Evolutionary conservation across 2,888 invertebrate genomes (phyloP).

Genomic region (Caenorhabditis sp.): DNA sequence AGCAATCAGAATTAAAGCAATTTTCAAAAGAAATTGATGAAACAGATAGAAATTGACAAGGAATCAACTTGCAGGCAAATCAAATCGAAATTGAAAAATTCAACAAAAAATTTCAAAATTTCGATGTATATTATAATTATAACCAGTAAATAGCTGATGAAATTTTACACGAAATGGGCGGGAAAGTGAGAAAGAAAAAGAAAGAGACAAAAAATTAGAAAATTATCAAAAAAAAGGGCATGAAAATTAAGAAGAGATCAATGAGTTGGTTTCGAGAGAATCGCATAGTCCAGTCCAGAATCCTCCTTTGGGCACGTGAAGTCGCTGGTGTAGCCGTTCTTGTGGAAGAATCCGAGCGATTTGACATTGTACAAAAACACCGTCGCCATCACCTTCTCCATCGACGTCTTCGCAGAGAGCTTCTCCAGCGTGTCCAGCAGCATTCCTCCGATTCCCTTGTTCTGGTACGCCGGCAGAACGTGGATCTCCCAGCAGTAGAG

Average conservation of each 20-base stretch:
- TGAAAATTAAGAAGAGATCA: background rate
- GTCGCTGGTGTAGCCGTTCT: slow-evolving; percentile 75
- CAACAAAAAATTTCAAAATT: too few relatives aligned
- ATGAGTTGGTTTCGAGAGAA: slow-evolving; percentile 48
- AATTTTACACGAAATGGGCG: too few relatives aligned
- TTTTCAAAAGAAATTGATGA: too few relatives aligned
- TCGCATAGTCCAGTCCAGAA: slow-evolving; percentile 69
- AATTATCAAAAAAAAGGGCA: background rate
- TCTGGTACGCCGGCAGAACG: slow-evolving; percentile 87
- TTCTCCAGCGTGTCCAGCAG: slow-evolving; percentile 90
- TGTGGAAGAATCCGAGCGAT: slow-evolving; percentile 79
- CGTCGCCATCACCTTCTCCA: slow-evolving; percentile 80
- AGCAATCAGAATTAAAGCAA: background rate
- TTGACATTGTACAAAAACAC: slow-evolving; percentile 77
- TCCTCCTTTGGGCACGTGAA: slow-evolving; percentile 68
- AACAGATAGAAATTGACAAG: too few relatives aligned
- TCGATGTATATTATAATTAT: too few relatives aligned
- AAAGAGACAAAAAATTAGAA: background rate
- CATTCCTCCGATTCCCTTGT: slow-evolving; percentile 91
- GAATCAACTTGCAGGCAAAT: too few relatives aligned
- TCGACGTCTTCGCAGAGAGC: slow-evolving; percentile 86
- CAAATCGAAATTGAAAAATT: too few relatives aligned
- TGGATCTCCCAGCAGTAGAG: slow-evolving; percentile 91
- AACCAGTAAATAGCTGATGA: too few relatives aligned
- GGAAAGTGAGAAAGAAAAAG: too few relatives aligned